Conservation (phyloP, 2,888 invertebrate species). For the Cancer borealis region DNA sequence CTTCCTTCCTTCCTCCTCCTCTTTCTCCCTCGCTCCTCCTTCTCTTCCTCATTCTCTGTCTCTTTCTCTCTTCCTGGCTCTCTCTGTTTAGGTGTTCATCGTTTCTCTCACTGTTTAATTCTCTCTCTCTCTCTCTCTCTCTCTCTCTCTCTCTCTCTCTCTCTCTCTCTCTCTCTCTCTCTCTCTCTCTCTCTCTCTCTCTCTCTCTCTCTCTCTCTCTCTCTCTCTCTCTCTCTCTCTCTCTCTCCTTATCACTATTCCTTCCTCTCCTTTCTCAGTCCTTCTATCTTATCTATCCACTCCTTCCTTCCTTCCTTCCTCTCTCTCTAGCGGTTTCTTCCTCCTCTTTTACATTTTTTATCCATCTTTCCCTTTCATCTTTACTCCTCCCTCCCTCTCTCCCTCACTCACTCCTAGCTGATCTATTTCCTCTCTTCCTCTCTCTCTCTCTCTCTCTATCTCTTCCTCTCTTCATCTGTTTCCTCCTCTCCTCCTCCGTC, state of each 20-base stretch:
- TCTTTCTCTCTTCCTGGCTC: neutral
- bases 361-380: neutral
- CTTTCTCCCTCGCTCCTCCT: neutral
- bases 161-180: constrained; percentile 32
- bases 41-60: neutral
- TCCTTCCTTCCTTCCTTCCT: no score
- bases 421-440: neutral
- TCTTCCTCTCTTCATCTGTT: neutral
- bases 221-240: constrained; percentile 5
- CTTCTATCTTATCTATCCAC: no score
- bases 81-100: neutral
- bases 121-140: neutral
- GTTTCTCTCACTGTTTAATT: neutral
- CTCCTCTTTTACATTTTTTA: neutral
- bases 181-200: constrained; percentile 27
- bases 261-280: neutral
- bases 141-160: constrained; percentile 33
- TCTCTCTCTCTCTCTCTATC: neutral
- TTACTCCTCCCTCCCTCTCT: neutral
- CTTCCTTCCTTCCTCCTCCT: neutral
- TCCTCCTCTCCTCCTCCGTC: neutral
- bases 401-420: neutral
- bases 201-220: neutral
- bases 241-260: neutral
- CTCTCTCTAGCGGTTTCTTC: neutral